phyloP scores from a whole-genome alignment of 2,113 vertebrate species.

The Blennius ocellaris region DNA sequence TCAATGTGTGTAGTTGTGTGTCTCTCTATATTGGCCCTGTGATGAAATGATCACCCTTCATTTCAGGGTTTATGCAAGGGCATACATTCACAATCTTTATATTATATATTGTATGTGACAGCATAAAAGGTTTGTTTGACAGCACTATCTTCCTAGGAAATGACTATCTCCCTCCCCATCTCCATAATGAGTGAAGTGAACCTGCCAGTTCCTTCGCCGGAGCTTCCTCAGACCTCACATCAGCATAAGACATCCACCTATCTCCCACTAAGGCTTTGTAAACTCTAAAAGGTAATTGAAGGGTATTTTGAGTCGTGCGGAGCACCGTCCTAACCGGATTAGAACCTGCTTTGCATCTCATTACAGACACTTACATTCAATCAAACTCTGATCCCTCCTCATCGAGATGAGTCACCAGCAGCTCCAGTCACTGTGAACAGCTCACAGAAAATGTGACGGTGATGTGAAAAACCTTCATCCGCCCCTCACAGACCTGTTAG shows the following conservation, averaged over 20 bases:
- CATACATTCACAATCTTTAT: too few relatives aligned
- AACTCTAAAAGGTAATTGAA: constrained; percentile 47
- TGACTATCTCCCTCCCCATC: constrained; percentile 10
- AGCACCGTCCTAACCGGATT: constrained; percentile 41
- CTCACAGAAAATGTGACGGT: not conserved
- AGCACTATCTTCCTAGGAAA: constrained; percentile 6
- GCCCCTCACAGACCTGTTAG: constrained; percentile 1
- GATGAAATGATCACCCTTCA: too few relatives aligned
- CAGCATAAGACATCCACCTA: constrained; percentile 52
- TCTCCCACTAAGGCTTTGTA: constrained; percentile 24
- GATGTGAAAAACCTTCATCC: constrained; percentile 5
- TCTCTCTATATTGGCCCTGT: too few relatives aligned
- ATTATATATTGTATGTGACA: not conserved
- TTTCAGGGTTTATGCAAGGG: too few relatives aligned
- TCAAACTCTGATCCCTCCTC: constrained; percentile 19
- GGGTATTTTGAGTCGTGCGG: constrained; percentile 37
- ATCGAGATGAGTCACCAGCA: constrained; percentile 12
- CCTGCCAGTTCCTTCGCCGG: constrained; percentile 9
- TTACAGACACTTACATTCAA: constrained; percentile 46
- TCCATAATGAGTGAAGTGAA: constrained; percentile 29
- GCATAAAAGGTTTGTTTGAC: not conserved
- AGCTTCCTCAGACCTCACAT: constrained; percentile 25
- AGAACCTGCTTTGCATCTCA: constrained; percentile 47
- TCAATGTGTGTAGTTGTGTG: too few relatives aligned
- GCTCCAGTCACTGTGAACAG: constrained; percentile 12